Conservation (phyloP, 2,797 vertebrate species). For the Parauchenoglanis punctatus region DNA sequence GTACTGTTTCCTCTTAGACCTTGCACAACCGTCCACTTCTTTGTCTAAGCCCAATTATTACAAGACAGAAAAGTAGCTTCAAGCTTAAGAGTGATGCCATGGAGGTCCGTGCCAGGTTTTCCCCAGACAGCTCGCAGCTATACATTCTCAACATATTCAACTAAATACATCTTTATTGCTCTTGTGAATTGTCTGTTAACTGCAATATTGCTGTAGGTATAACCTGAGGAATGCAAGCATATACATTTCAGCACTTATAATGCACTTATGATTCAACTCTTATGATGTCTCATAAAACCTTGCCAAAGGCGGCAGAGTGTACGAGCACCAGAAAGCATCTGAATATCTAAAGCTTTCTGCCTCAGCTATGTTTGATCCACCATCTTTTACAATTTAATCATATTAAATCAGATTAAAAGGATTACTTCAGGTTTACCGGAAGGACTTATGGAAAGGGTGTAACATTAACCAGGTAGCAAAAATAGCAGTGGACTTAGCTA, state of each 20-base stretch:
- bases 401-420: neutral
- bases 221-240: conserved; percentile 20
- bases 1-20: neutral
- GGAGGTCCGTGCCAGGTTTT: neutral
- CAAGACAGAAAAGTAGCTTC: neutral
- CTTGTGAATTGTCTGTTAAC: neutral
- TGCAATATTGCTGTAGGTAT: neutral
- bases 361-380: conserved; percentile 16
- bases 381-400: neutral
- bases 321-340: neutral
- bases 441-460: neutral
- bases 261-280: neutral
- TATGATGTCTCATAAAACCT: conserved; percentile 28
- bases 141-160: conserved; percentile 6
- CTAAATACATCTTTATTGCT: conserved; percentile 10
- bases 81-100: neutral
- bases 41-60: neutral
- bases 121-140: neutral
- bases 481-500: neutral
- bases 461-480: conserved; percentile 1
- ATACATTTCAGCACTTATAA: conserved; percentile 23
- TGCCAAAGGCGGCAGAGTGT: conserved; percentile 32
- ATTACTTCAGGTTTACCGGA: neutral
- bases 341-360: conserved; percentile 22
- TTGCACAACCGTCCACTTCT: neutral